phyloP scores from a whole-genome alignment of 2,888 invertebrate species.

The Lagria hirta region DNA sequence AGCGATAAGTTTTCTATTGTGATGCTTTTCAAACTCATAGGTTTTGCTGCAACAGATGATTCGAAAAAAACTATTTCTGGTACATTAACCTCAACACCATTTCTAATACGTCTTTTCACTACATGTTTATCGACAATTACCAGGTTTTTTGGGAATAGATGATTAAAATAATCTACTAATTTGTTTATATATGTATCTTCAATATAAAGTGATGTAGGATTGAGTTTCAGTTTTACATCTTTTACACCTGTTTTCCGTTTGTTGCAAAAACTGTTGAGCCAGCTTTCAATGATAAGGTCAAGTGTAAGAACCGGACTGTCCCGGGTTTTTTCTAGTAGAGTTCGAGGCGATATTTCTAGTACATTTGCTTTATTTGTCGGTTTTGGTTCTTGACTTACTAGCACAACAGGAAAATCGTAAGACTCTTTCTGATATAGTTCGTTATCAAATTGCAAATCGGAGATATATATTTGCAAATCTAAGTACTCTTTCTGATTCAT shows the following conservation, averaged over 20 bases:
- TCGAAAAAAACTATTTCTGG: conserved; percentile 54
- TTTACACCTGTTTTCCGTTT: conserved; percentile 57
- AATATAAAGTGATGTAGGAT: conserved; percentile 71
- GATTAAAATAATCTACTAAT: conserved; percentile 60
- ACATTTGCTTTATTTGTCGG: conserved; percentile 49
- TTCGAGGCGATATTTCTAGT: conserved; percentile 50
- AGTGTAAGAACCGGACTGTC: conserved; percentile 53
- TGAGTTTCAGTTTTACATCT: conserved; percentile 61
- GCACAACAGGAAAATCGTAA: conserved; percentile 86
- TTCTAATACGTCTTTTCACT: conserved; percentile 26
- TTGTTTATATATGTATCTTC: conserved; percentile 75
- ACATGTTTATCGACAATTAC: conserved; percentile 39
- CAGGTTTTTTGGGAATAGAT: conserved; percentile 60
- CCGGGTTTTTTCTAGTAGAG: conserved; percentile 49
- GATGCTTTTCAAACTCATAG: conserved; percentile 64
- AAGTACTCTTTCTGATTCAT: conserved; percentile 45
- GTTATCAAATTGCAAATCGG: conserved; percentile 83
- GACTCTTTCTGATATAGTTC: conserved; percentile 73
- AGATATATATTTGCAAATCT: conserved; percentile 56
- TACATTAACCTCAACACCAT: conserved; percentile 45
- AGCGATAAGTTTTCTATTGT: conserved; percentile 73
- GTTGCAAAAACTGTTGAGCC: conserved; percentile 42
- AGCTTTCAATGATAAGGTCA: conserved; percentile 54
- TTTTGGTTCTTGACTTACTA: conserved; percentile 59
- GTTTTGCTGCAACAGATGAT: conserved; percentile 58